Percentiles rank a stretch among this genome's conserved stretches.
phyloP scores from a whole-genome alignment of 2,888 invertebrate genomes.

The Dastarcus helophoroides region DNA sequence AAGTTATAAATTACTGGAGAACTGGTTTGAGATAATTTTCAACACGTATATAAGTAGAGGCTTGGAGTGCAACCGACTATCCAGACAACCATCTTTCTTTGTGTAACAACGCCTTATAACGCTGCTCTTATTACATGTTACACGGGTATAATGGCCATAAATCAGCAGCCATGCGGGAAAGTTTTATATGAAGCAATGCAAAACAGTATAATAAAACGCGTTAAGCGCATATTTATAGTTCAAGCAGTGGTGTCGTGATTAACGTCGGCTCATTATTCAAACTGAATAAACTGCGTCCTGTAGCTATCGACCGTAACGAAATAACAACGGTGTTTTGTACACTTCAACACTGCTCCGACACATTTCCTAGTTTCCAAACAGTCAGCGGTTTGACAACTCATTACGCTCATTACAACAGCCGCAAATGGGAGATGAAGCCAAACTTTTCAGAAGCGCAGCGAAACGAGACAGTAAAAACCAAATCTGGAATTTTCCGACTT shows the following conservation, averaged over 20 bases:
- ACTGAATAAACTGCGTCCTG: constrained; percentile 27
- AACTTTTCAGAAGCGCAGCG: too few species aligned
- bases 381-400: too few species aligned
- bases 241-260: constrained; percentile 34
- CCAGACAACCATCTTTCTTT: constrained; percentile 28
- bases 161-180: constrained; percentile 34
- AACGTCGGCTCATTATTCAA: constrained; percentile 34
- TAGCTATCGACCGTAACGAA: constrained; percentile 1
- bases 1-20: constrained; percentile 27
- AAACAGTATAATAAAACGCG: constrained; percentile 35
- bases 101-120: constrained; percentile 29
- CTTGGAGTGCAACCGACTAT: constrained; percentile 19
- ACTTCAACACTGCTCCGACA: too few species aligned
- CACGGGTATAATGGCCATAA: constrained; percentile 31
- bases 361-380: too few species aligned
- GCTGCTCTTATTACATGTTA: constrained; percentile 34
- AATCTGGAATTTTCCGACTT: too few species aligned
- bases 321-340: not conserved
- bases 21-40: constrained; percentile 27
- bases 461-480: too few species aligned
- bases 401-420: too few species aligned
- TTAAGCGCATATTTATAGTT: constrained; percentile 36
- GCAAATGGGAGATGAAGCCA: too few species aligned
- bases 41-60: constrained; percentile 17
- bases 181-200: constrained; percentile 35